Evolutionary conservation across 2,888 invertebrate genomes (phyloP), one percentile per base, ranked within the genome.

Genomic region (Cryptus armator): DNA sequence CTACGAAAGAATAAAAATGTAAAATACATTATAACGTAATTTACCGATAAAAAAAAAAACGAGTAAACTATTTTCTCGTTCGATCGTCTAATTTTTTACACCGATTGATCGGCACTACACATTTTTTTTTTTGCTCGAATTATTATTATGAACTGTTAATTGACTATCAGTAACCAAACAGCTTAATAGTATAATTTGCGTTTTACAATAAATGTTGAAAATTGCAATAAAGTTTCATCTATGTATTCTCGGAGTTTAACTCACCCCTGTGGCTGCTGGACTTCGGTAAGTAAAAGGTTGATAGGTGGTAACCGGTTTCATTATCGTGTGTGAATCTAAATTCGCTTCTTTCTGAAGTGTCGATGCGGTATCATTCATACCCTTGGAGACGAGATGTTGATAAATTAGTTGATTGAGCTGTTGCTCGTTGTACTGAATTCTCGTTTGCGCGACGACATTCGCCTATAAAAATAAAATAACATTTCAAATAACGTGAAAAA

Each of bases 381-480:
- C 99, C 89, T 97, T 96, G 2, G 96, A 95, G 46, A 96, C 92
- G 75, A 99, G 95, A 94, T 99, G 99, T 80, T 98, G 97, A 91
- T 98, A 96, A 67, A 99, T 98, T 12, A 99, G 94, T 93, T 98
- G 98, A 88, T 98, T 96, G 48, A 99, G 94, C 93, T 99, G 99
- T 64, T 97, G 96, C 93, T 98, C 98, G 94, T 99, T 98, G 95
- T 98, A 99, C 91, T 97, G 97, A 84, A 99, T 99, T 86, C 97
- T 96, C 0, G 99, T 99, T 94, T 99, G 98, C 0, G 99, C 99
- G 0, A 99, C 98, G 64, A 99, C 98, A 94, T 98, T 98, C 0
- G 99, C 97, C 96, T 96, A 1, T 91, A 92, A 81, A 68, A 85
- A 86, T 85, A 83, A 84, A 51, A 87, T 37, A 24, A 24, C 76